Conservation (phyloP, 1,140 invertebrate genomes). For the Rhyzopertha dominica region DNA sequence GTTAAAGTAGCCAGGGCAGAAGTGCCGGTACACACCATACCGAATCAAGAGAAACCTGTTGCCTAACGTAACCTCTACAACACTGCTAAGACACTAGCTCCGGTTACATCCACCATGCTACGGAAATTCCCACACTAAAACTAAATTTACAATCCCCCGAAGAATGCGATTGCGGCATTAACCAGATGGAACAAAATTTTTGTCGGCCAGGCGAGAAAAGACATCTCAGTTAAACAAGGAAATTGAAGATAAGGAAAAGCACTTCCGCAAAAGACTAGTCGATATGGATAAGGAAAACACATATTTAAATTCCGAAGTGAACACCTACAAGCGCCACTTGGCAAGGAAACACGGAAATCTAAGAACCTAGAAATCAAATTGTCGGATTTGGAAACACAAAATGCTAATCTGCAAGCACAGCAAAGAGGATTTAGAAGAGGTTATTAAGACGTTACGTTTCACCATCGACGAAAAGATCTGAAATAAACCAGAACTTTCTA, state of each 20-base stretch:
- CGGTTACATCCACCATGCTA: too few species aligned
- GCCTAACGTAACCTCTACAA: too few species aligned
- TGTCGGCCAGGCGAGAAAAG: constrained; percentile 17
- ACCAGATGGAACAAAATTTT: too few species aligned
- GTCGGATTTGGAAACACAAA: constrained; percentile 51
- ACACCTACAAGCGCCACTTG: constrained; percentile 29
- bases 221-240: constrained; percentile 21
- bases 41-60: constrained; percentile 74
- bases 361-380: constrained; percentile 54
- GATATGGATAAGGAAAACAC: constrained; percentile 31
- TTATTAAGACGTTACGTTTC: constrained; percentile 37
- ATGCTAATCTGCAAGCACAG: constrained; percentile 51
- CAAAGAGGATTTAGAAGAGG: constrained; percentile 32
- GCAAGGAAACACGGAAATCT: constrained; percentile 55
- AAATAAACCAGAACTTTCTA: constrained; percentile 63
- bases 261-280: constrained; percentile 35
- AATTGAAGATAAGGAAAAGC: constrained; percentile 22
- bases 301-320: constrained; percentile 30
- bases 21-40: constrained; percentile 51
- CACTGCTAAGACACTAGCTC: too few species aligned
- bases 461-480: constrained; percentile 60
- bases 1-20: constrained; percentile 74
- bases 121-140: too few species aligned
- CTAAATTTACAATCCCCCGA: too few species aligned
- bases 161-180: too few species aligned